Evolutionary conservation across 1,140 invertebrate species (phyloP), one percentile per base, ranked within the genome.

Genomic region (Cardiocondyla obscurior): DNA sequence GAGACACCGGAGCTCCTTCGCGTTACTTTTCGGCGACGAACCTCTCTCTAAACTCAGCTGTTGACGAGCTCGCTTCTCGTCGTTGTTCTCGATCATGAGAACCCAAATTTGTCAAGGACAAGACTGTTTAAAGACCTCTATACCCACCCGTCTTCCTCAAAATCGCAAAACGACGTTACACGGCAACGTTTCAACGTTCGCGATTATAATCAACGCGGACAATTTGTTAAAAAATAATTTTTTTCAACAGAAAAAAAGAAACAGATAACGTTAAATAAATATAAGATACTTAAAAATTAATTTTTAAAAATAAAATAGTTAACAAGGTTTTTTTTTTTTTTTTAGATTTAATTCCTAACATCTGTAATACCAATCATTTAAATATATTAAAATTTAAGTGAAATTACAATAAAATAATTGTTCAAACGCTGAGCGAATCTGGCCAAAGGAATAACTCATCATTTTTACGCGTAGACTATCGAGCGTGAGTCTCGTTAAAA

Each of bases 21-120:
- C 73, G 25, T 84, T 67, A 16, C 33, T 81, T 46, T 39, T 86
- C 14, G 19, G 25, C 46, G 51, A 83, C n/a, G 14, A 60, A 5
- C 0, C n/a, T 77, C 30, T 85, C 51, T 62, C 2, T 2, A 3
- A 19, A 2, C 2, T 22, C 67, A 5, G 10, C 39, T 58, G 7
- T 28, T 28, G 12, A 6, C 30, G n/a, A 36, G 16, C 28, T 39
- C 1, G 36, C n/a, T 3, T 10, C 4, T 14, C 1, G n/a, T 14
- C 57, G 30, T 36, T 8, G 44, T 28, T 76, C 19, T 76, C 16
- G 44, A 19, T 30, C 14, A 19, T 46, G 28, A 60, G n/a, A 60
- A 46, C 3, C 72, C 14, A 19, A 76, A 76, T 76, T n/a, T 49
- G 46, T 51, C 57, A 62, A 76, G 42, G 14, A 64, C 28, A 51